Evolutionary conservation across 2,888 invertebrate genomes (phyloP).

Genomic region (Xestobium rufovillosum): DNA sequence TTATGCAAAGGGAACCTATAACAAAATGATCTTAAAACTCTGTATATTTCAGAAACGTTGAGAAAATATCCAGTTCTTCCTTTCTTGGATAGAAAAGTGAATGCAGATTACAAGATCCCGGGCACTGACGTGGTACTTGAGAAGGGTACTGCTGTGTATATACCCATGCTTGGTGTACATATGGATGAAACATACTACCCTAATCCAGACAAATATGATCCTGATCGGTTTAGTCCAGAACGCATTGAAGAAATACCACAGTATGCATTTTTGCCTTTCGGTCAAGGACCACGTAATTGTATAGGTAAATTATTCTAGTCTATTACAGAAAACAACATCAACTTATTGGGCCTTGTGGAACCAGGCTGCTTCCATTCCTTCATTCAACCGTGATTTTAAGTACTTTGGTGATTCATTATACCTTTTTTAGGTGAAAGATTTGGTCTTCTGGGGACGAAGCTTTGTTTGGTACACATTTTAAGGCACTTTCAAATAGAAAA

Average conservation of each 20-base stretch:
- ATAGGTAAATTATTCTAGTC: no score
- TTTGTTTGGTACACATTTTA: constrained; percentile 22
- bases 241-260: constrained; percentile 8
- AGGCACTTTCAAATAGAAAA: constrained; percentile 21
- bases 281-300: constrained; percentile 19
- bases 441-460: constrained; percentile 22
- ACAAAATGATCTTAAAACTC: no score
- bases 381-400: no score
- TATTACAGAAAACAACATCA: no score
- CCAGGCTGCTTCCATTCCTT: no score
- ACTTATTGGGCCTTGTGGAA: no score
- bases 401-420: no score
- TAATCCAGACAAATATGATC: constrained; percentile 20
- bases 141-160: constrained; percentile 31
- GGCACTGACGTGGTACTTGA: constrained; percentile 31
- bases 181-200: constrained; percentile 19
- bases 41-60: constrained; percentile 33
- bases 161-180: constrained; percentile 28
- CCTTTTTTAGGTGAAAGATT: constrained; percentile 24
- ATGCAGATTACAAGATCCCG: constrained; percentile 29
- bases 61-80: constrained; percentile 36
- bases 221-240: constrained; percentile 19
- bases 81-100: constrained; percentile 22
- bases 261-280: constrained; percentile 19
- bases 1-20: no score